phyloP scores from a whole-genome alignment of 2,797 vertebrate species.

The Astyanax mexicanus region DNA sequence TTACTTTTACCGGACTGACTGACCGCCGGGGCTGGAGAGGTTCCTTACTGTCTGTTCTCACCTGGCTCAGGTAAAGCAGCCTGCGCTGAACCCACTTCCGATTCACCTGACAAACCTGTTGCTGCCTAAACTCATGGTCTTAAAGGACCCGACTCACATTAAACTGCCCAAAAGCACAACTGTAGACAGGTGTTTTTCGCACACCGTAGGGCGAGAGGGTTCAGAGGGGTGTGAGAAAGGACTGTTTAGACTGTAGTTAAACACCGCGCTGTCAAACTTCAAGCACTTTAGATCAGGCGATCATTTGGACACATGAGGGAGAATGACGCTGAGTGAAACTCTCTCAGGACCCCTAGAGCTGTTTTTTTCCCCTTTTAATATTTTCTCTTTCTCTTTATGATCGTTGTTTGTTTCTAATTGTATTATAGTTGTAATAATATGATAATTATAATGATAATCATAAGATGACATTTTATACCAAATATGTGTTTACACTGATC shows the following conservation, averaged over 20 bases:
- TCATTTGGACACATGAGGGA: conserved; percentile 1
- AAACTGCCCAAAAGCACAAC: background rate
- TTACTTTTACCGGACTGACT: conserved; percentile 46
- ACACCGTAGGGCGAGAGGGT: no score
- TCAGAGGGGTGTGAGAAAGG: no score
- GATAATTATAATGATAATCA: no score
- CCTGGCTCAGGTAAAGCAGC: conserved; percentile 49
- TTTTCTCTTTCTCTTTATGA: background rate
- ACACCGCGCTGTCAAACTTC: background rate
- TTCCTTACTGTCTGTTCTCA: conserved; percentile 28
- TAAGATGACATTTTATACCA: no score
- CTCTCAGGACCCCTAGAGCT: conserved; percentile 41
- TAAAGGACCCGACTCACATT: conserved; percentile 44
- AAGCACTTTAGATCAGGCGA: conserved; percentile 47
- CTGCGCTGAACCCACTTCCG: conserved; percentile 36
- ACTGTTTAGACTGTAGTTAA: no score
- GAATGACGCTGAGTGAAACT: conserved; percentile 34
- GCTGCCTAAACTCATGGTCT: conserved; percentile 17
- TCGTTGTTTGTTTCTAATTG: no score
- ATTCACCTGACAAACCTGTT: conserved; percentile 58
- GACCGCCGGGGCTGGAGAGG: conserved; percentile 15
- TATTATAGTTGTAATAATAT: no score
- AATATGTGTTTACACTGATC: no score
- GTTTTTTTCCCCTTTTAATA: background rate
- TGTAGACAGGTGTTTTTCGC: no score